phyloP scores from a whole-genome alignment of 2,888 invertebrate genomes.

The Scaptomyza caliginosa region DNA sequence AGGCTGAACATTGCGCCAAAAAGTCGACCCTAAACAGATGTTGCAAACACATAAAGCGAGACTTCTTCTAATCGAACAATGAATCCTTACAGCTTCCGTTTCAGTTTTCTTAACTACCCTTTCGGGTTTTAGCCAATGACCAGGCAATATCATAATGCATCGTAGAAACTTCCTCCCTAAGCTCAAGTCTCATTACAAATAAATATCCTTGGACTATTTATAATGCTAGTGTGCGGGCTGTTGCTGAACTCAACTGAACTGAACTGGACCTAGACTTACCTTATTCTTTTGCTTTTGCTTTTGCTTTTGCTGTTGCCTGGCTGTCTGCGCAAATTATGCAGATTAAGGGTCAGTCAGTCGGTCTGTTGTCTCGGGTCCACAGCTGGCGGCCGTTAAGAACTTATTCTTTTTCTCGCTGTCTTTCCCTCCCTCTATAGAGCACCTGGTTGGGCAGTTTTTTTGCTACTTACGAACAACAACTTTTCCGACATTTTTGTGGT shows the following conservation, averaged over 20 bases:
- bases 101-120: constrained; percentile 61
- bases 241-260: neutral
- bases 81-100: constrained; percentile 25
- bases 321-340: constrained; percentile 80
- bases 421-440: constrained; percentile 26
- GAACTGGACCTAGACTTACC: constrained; percentile 31
- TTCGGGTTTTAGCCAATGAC: constrained; percentile 49
- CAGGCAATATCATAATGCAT: constrained; percentile 13
- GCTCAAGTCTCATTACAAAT: constrained; percentile 67
- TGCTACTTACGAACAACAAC: constrained; percentile 25
- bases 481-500: constrained; percentile 15
- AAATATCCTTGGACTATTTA: constrained; percentile 75
- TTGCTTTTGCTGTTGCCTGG: neutral
- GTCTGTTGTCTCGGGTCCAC: constrained; percentile 58
- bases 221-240: constrained; percentile 49
- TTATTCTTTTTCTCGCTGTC: neutral
- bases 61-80: constrained; percentile 60
- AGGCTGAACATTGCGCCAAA: constrained; percentile 68
- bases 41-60: constrained; percentile 22
- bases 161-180: constrained; percentile 33
- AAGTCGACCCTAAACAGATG: constrained; percentile 53
- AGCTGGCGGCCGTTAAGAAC: constrained; percentile 51
- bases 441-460: constrained; percentile 57
- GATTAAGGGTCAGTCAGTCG: constrained; percentile 71
- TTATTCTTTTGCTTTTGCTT: neutral